phyloP scores from a whole-genome alignment of 2,888 invertebrate species.

The Alviniconcha strummeri region DNA sequence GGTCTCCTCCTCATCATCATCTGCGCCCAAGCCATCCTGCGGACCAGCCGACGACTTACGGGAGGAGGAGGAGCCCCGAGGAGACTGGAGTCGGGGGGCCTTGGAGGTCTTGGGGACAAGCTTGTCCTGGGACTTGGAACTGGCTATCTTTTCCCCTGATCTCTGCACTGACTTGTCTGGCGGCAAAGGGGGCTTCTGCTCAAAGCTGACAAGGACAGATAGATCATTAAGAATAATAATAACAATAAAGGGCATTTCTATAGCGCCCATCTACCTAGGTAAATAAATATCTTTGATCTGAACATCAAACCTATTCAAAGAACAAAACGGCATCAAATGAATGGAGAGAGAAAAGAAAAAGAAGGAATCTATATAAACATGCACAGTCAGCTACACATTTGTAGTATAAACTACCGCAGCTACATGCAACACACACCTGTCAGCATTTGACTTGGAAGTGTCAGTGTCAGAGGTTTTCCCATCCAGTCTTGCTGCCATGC shows the following conservation, averaged over 20 bases:
- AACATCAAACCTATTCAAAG: no score
- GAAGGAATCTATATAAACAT: neutral
- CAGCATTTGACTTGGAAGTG: conserved; percentile 53
- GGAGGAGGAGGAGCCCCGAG: conserved; percentile 19
- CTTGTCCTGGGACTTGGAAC: conserved; percentile 32
- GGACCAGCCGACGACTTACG: conserved; percentile 37
- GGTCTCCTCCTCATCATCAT: conserved; percentile 47
- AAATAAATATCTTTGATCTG: no score
- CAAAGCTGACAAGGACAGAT: conserved; percentile 35
- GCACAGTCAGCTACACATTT: neutral
- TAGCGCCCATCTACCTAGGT: no score
- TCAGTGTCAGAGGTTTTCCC: conserved; percentile 60
- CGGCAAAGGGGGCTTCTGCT: conserved; percentile 41
- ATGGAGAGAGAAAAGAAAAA: neutral
- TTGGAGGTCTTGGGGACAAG: conserved; percentile 38
- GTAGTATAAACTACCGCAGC: neutral
- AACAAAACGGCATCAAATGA: neutral
- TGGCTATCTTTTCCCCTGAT: conserved; percentile 24
- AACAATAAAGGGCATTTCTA: neutral
- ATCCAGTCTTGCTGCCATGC: conserved; percentile 62
- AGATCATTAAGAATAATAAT: neutral
- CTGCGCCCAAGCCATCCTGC: conserved; percentile 15
- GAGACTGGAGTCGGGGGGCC: conserved; percentile 39
- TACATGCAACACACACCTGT: conserved; percentile 48
- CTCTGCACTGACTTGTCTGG: conserved; percentile 35